These are phyloP conservation scores for Ammospiza maritima DNA, from an alignment of 2,797 vertebrate species.

Conservation along the genomic window DNA sequence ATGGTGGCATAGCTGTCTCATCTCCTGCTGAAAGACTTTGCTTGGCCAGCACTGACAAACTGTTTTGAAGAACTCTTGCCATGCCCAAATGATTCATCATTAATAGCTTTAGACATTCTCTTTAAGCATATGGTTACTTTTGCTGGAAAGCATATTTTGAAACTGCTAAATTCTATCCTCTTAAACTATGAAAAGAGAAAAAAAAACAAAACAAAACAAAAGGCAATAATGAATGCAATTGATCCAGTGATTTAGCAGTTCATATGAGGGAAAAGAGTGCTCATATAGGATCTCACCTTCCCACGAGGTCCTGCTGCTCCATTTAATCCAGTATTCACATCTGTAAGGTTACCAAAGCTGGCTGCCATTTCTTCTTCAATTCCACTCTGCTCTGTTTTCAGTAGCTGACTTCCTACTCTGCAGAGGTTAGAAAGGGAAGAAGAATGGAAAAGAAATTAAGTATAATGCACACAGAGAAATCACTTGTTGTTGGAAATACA, in stretches of 20 bases:
- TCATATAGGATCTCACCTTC: slow-evolving; percentile 78
- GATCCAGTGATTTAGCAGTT: slow-evolving; percentile 37
- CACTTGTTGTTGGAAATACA: not conserved
- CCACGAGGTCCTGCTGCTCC: slow-evolving; percentile 48
- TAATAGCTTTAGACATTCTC: slow-evolving; percentile 66
- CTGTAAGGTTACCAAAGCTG: slow-evolving; percentile 71
- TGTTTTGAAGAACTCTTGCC: slow-evolving; percentile 65
- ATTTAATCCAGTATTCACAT: slow-evolving; percentile 64
- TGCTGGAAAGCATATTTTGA: slow-evolving; percentile 51
- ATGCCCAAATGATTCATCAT: slow-evolving; percentile 57
- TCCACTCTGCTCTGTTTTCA: slow-evolving; percentile 71
- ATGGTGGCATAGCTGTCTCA: slow-evolving; percentile 85
- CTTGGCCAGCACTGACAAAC: slow-evolving; percentile 52
- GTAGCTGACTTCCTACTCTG: slow-evolving; percentile 70
- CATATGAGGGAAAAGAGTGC: not conserved
- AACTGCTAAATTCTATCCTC: slow-evolving; percentile 33
- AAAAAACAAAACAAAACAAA: not conserved
- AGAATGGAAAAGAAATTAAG: not conserved
- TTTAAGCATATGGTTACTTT: slow-evolving; percentile 49
- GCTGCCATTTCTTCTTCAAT: slow-evolving; percentile 74
- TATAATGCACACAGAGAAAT: not conserved
- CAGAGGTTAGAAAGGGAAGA: not conserved
- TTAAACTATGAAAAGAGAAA: not conserved
- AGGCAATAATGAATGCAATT: not conserved
- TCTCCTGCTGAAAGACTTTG: slow-evolving; percentile 80